phyloP scores from a whole-genome alignment of 2,113 vertebrate genomes.

The Tylochromis polylepis region DNA sequence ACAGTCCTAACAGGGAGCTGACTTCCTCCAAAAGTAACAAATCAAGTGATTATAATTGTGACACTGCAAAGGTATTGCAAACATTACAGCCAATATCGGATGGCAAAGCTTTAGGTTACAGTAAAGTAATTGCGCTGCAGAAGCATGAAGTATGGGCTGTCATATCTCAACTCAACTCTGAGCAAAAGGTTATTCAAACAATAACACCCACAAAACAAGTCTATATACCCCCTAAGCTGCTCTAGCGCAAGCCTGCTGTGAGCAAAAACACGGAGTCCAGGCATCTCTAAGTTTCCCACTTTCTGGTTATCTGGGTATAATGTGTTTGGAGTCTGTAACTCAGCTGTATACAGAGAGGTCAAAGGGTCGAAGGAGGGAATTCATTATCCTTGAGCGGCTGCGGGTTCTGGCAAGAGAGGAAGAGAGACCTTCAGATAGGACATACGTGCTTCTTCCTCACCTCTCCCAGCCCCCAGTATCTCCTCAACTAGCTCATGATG shows the following conservation, averaged over 20 bases:
- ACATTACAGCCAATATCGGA: not conserved
- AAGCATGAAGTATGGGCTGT: not conserved
- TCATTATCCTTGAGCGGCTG: slow-evolving; percentile 57
- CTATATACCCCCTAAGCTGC: not conserved
- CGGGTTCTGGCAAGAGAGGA: slow-evolving; percentile 9
- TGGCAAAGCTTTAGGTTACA: not conserved
- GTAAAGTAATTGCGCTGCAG: not conserved
- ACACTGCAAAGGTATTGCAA: not conserved
- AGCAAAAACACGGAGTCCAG: slow-evolving; percentile 10
- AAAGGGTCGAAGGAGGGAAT: slow-evolving; percentile 49
- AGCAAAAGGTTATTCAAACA: slow-evolving; percentile 29
- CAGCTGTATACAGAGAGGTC: slow-evolving; percentile 33
- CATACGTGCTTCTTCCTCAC: slow-evolving; percentile 27
- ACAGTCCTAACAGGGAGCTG: not conserved
- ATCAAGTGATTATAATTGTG: not conserved
- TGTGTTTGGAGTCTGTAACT: slow-evolving; percentile 27
- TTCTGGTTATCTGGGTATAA: slow-evolving; percentile 39
- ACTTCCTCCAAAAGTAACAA: not conserved
- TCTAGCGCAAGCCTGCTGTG: not conserved
- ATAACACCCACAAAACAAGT: slow-evolving; percentile 11
- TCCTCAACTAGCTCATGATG: slow-evolving; percentile 56
- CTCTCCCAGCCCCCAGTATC: slow-evolving; percentile 44
- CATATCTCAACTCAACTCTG: not conserved
- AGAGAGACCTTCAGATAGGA: slow-evolving; percentile 55
- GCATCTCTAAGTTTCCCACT: slow-evolving; percentile 33